Base-by-base conservation (phyloP, 2,797 vertebrate species). In the Adrianichthys oophorus region DNA sequence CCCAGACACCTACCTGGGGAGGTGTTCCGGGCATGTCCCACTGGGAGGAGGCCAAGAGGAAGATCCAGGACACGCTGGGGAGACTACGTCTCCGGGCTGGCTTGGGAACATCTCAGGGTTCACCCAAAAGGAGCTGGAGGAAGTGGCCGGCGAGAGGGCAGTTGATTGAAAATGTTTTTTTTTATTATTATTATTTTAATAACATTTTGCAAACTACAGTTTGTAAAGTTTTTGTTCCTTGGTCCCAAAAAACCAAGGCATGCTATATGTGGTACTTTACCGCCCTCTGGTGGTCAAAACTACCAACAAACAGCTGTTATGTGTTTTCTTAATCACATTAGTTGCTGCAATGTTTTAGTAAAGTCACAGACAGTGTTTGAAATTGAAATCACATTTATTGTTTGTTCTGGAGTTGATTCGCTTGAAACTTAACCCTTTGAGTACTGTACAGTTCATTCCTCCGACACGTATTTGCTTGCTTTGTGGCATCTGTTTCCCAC, bases 321-420 rank as follows among this genome's bases (percentile, higher is more conserved):
- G 16, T 32, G 23, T 42, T 16, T 32, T 15, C 44, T 16, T 4
- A 0, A 23, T n/a, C 40, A 15, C 5, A 5, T n/a, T 4, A 23
- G 23, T 17, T 21, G 32, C 14, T 37, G 10, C 0, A 1, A 19
- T 1, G 17, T 4, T 1, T 26, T 6, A 80, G 67, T 8, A 44
- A 65, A 14, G n/a, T n/a, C 50, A 1, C 0, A 41, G 7, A 58
- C 64, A 45, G 4, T 0, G 37, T 69, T 18, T 80, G 82, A 80
- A 86, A 86, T 86, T 87, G 77, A 91, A 87, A 91, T 91, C 89
- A 92, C 91, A 92, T 93, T 93, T 93, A 93, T 91, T 92, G 84
- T 91, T 91, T 90, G 79, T 86, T 90, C 85, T 86, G 83, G 76
- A 89, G 81, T 89, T 75, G 86, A 89, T 87, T 90, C 84, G 88